Evolutionary conservation across 2,113 vertebrate genomes (phyloP).

Genomic region (Toxostoma redivivum): DNA sequence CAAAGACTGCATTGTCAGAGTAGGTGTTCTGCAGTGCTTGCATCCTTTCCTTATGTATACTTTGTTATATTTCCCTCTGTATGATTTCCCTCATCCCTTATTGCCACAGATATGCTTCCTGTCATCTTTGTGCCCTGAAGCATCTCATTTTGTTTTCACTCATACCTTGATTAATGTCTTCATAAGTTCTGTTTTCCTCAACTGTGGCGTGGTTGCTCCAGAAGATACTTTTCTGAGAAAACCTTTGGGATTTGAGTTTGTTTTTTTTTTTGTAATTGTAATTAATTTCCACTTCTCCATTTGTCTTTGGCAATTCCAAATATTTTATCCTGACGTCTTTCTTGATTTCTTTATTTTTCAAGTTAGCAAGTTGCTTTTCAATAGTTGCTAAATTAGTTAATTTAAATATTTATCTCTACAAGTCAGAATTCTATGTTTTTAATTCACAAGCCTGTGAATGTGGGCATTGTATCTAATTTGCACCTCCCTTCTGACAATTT

Average conservation of each 20-base stretch:
- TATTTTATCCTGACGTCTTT: not conserved
- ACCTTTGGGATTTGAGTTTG: not conserved
- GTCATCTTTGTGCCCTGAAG: constrained; percentile 37
- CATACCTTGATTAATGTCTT: constrained; percentile 54
- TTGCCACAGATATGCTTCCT: constrained; percentile 34
- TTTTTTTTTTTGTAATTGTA: not conserved
- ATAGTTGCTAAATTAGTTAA: not conserved
- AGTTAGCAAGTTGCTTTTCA: not conserved
- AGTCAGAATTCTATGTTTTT: not conserved
- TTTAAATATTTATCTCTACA: not conserved
- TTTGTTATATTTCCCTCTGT: constrained; percentile 24
- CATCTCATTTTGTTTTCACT: constrained; percentile 58
- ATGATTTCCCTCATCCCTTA: constrained; percentile 33
- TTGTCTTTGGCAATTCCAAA: not conserved
- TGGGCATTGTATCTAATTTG: not conserved
- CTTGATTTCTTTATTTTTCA: not conserved
- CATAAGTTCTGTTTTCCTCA: constrained; percentile 19
- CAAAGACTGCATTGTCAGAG: constrained; percentile 30
- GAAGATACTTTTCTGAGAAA: not conserved
- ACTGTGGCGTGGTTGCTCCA: not conserved
- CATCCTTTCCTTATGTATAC: not conserved
- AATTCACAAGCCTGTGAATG: not conserved
- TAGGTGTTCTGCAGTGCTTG: not conserved
- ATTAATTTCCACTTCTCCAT: not conserved
- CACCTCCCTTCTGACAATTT: not conserved